These are phyloP conservation scores for Argya squamiceps DNA, from an alignment of 2,797 vertebrate species.

Conservation along the genomic window DNA sequence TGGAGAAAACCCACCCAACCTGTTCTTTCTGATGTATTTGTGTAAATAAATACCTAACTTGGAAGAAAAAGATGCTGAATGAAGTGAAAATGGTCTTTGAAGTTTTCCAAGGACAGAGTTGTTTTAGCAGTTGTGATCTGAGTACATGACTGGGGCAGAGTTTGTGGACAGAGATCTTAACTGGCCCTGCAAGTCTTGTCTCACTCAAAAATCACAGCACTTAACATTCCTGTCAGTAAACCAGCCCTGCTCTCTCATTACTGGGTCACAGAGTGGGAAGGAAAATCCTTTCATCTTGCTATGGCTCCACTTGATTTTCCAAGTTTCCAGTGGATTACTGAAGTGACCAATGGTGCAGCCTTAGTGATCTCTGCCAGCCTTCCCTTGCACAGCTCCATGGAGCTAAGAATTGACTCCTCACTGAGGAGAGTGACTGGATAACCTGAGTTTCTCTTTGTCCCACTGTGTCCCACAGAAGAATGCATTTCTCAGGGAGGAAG, in stretches of 20 bases:
- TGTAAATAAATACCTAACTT: background rate
- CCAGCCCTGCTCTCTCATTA: background rate
- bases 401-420: background rate
- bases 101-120: background rate
- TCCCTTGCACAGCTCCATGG: fast-evolving
- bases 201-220: background rate
- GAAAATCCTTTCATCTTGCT: conserved; percentile 14
- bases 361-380: background rate
- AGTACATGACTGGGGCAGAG: background rate
- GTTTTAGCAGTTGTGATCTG: background rate
- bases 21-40: background rate
- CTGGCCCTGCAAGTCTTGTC: background rate
- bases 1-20: background rate
- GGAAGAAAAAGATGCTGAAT: background rate
- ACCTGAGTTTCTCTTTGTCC: background rate
- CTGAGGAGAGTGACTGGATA: background rate
- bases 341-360: background rate
- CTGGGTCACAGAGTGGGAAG: background rate
- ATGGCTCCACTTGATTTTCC: background rate
- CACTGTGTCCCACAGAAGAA: background rate
- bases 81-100: background rate
- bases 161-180: background rate
- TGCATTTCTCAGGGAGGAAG: background rate
- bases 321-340: background rate
- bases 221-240: background rate